Percentiles rank a stretch among this genome's conserved stretches.
These are phyloP conservation scores for Pardalotus punctatus DNA, from an alignment of 2,113 vertebrate species.

Conservation along the genomic window DNA sequence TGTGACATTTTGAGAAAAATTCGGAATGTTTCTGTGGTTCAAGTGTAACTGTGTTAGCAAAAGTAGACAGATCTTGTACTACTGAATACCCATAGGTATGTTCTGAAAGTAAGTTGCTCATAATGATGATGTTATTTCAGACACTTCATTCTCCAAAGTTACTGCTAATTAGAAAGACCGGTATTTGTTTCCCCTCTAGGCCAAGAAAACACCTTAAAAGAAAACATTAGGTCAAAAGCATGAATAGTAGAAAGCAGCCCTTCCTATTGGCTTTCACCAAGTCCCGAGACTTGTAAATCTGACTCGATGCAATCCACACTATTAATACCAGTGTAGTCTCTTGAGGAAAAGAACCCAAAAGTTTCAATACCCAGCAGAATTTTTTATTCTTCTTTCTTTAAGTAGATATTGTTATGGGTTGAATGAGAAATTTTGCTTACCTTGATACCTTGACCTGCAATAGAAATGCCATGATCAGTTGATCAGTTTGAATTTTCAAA, in stretches of 20 bases:
- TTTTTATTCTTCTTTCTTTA: neutral
- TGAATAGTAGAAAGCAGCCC: neutral
- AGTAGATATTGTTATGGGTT: neutral
- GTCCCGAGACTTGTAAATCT: neutral
- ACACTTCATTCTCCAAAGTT: slow-evolving; percentile 7
- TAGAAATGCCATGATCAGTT: neutral
- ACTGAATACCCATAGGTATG: neutral
- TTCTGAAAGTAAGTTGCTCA: slow-evolving; percentile 26
- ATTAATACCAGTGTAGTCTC: neutral
- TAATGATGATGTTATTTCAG: neutral
- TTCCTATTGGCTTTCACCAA: neutral
- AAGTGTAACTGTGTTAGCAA: neutral
- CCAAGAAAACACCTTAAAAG: neutral
- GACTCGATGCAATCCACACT: neutral
- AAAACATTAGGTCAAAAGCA: neutral
- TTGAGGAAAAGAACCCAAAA: neutral
- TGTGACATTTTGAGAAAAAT: slow-evolving; percentile 19
- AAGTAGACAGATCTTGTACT: slow-evolving; percentile 19
- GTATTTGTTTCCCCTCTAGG: slow-evolving; percentile 2
- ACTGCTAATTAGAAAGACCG: neutral
- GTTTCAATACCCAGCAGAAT: neutral
- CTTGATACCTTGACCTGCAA: neutral
- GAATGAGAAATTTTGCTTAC: neutral
- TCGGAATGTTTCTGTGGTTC: neutral
- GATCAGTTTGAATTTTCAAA: neutral